Percentiles rank a stretch among this genome's conserved stretches.
phyloP scores from a whole-genome alignment of 2,797 vertebrate species.

The Vultur gryphus region DNA sequence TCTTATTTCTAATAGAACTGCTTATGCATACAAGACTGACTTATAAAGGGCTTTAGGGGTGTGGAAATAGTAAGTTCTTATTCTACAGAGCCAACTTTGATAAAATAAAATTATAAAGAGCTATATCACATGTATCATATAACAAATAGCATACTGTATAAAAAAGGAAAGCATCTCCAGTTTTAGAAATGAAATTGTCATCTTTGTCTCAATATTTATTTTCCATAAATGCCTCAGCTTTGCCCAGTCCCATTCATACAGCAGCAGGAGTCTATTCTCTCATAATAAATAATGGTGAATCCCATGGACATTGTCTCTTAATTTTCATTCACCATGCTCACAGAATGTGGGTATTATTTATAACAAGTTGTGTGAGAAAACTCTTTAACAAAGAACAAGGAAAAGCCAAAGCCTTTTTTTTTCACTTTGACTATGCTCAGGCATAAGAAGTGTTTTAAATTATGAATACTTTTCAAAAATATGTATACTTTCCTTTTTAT shows the following conservation, averaged over 20 bases:
- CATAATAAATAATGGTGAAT: not conserved
- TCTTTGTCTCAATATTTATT: slow-evolving; percentile 18
- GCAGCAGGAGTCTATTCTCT: slow-evolving; percentile 27
- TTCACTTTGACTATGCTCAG: not conserved
- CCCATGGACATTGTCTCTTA: not conserved
- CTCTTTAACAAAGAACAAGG: not conserved
- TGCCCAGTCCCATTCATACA: not conserved
- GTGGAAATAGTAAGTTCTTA: not conserved
- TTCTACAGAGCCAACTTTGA: not conserved
- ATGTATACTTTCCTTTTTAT: not conserved
- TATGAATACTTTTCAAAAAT: not conserved
- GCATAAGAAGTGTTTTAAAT: not conserved
- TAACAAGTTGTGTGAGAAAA: not conserved
- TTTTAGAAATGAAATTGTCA: slow-evolving; percentile 37
- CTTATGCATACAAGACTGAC: not conserved
- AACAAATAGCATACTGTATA: not conserved
- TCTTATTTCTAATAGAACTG: not conserved
- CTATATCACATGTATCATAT: not conserved
- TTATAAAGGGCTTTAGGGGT: not conserved
- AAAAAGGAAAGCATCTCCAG: not conserved
- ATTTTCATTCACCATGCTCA: not conserved
- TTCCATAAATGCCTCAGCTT: not conserved
- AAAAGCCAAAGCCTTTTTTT: not conserved
- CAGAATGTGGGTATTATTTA: not conserved
- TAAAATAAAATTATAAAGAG: not conserved